These are phyloP conservation scores for Manduca sexta DNA, from an alignment of 1,140 invertebrate genomes.

Conservation along the genomic window DNA sequence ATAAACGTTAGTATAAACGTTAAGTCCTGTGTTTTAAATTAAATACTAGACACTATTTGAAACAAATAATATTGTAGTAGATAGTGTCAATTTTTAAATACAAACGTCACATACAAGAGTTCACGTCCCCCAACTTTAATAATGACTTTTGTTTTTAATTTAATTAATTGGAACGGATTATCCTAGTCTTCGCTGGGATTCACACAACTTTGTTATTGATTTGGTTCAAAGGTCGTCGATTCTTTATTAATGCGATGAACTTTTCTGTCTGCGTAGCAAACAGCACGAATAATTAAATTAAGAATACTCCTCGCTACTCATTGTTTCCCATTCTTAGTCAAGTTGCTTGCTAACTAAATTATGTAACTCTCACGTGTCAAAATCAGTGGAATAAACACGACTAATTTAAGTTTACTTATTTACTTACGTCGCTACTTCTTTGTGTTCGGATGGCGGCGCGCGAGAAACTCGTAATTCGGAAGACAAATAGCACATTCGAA, in stretches of 20 bases:
- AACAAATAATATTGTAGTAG: too few species aligned
- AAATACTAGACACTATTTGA: too few species aligned
- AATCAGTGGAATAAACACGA: constrained; percentile 40
- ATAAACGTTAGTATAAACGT: too few species aligned
- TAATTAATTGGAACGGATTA: constrained; percentile 55
- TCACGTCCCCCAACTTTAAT: constrained; percentile 33
- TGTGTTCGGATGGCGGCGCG: constrained; percentile 37
- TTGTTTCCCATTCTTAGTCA: constrained; percentile 16
- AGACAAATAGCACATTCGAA: constrained; percentile 58
- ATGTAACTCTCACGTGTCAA: constrained; percentile 36
- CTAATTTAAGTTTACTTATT: constrained; percentile 49
- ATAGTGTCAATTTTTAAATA: too few species aligned
- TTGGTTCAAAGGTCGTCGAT: constrained; percentile 30
- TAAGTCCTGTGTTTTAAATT: too few species aligned
- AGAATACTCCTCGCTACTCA: constrained; percentile 12
- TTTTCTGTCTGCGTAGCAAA: constrained; percentile 14
- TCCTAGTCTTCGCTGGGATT: constrained; percentile 43
- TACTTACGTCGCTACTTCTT: constrained; percentile 52
- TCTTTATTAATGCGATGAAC: constrained; percentile 20
- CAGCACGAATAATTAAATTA: constrained; percentile 23
- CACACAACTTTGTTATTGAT: constrained; percentile 39
- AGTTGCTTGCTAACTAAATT: constrained; percentile 28
- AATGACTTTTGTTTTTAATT: constrained; percentile 58
- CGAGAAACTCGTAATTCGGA: constrained; percentile 48
- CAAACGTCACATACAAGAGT: neutral